Evolutionary conservation across 2,888 invertebrate genomes (phyloP).

Genomic region (Seira musarum): DNA sequence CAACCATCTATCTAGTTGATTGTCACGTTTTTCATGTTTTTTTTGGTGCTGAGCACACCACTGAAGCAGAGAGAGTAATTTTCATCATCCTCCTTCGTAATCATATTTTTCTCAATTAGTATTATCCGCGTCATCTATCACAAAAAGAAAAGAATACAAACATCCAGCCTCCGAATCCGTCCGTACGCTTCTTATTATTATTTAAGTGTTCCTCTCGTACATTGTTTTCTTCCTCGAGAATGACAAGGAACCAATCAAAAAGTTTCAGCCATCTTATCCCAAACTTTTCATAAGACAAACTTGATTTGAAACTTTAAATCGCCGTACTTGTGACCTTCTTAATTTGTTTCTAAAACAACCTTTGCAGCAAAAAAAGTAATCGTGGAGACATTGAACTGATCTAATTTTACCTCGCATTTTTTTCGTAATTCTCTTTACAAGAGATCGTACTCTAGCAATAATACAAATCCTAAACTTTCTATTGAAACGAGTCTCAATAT

Average conservation of each 20-base stretch:
- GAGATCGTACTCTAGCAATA: background rate
- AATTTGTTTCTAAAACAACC: background rate
- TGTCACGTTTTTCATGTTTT: slow-evolving; percentile 1
- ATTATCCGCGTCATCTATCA: slow-evolving; percentile 5
- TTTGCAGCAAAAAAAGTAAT: too few species aligned
- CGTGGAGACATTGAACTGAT: too few species aligned
- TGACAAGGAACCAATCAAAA: slow-evolving; percentile 10
- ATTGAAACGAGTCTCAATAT: background rate
- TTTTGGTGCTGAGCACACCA: too few species aligned
- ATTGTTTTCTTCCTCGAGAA: background rate
- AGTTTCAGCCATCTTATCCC: background rate
- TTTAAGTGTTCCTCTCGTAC: background rate
- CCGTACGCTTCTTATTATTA: slow-evolving; percentile 31
- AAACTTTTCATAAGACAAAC: too few species aligned
- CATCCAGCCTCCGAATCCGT: slow-evolving; percentile 62
- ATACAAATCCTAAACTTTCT: background rate
- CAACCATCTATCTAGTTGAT: slow-evolving; percentile 5
- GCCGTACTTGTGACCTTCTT: background rate
- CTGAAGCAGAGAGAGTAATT: too few species aligned
- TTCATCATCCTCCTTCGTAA: too few species aligned
- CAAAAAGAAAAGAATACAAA: slow-evolving; percentile 11
- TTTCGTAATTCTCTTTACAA: too few species aligned
- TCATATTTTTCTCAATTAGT: background rate
- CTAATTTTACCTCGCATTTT: too few species aligned
- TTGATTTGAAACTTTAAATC: too few species aligned